Base-by-base conservation (phyloP, 2,888 invertebrate species). In the Lampropteryx suffumata region DNA sequence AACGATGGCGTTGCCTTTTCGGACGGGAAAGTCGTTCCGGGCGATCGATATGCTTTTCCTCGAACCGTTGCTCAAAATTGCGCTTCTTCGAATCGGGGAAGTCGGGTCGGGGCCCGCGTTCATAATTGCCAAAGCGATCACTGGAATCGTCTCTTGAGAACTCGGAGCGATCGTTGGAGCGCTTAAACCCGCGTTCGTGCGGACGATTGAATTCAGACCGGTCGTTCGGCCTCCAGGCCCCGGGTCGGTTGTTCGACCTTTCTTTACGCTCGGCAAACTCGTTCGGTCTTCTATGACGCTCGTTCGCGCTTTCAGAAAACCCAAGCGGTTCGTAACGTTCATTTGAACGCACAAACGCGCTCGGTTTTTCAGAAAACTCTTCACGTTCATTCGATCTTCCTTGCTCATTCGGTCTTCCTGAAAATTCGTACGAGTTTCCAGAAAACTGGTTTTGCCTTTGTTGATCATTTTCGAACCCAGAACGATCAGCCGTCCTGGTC, bases 11-110 rank as follows among this genome's bases (percentile, higher is more conserved):
- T n/a, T 17, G 21, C 10, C 14, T 1, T 14, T 14, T 39, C 14
- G 33, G 41, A 6, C 47, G 33, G 3, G 47, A 40, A 1, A 40
- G 1, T 7, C 47, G 47, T 13, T 29, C 26, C 12, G 47, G 47
- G 1, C 40, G 47, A 1, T 40, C 40, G 8, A 45, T 13, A 2
- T 11, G 5, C n/a, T 10, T 10, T 8, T 47, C 10, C 7, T 30
- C 24, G 29, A 35, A 29, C 11, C 13, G 12, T 17, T 46, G 36
- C 1, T 47, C 51, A 10, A 33, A 46, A 21, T 29, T 52, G 0
- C 51, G 35, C 24, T 52, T 52, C 12, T 42, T 47, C 0, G 37
- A n/a, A 7, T 32, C 28, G 8, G 10, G 34, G 10, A 30, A 0
- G 7, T 24, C 32, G 13, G 45, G 26, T 10, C 11, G 7, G 11